A percentile compares a stretch with the other conserved stretches of the same genome.
Evolutionary conservation across 2,113 vertebrate species (phyloP).

Genomic region (Ciconia stormi): DNA sequence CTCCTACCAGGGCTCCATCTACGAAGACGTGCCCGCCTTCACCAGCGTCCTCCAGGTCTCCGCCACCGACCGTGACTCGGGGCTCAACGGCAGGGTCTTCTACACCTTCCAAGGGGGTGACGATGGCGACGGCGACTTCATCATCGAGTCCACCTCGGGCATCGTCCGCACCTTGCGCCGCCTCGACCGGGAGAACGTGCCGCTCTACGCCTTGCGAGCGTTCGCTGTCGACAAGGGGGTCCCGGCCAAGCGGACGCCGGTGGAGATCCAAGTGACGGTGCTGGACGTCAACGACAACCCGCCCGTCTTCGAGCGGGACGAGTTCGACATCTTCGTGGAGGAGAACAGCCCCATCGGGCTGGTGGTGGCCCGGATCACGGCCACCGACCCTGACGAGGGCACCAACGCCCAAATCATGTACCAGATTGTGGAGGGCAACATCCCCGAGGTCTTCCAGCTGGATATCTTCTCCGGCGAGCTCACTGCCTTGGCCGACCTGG

Average conservation of each 20-base stretch:
- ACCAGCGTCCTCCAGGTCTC: slow-evolving; percentile 94
- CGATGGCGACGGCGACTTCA: slow-evolving; percentile 93
- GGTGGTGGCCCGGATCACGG: slow-evolving; percentile 88
- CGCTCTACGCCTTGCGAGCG: slow-evolving; percentile 82
- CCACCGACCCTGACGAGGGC: slow-evolving; percentile 93
- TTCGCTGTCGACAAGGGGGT: slow-evolving; percentile 91
- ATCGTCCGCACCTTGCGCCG: slow-evolving; percentile 89
- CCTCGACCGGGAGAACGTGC: slow-evolving; percentile 91
- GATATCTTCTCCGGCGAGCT: slow-evolving; percentile 97
- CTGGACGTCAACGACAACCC: slow-evolving; percentile 96
- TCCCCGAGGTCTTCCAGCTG: slow-evolving; percentile 94
- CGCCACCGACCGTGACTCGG: slow-evolving; percentile 89
- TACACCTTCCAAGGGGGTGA: slow-evolving; percentile 95
- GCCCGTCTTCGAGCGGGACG: slow-evolving; percentile 89
- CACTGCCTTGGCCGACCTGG: slow-evolving; percentile 88
- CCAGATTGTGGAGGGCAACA: slow-evolving; percentile 97
- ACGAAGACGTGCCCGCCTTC: slow-evolving; percentile 90
- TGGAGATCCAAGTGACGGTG: slow-evolving; percentile 87
- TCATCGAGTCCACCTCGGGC: slow-evolving; percentile 93
- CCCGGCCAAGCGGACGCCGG: slow-evolving; percentile 81
- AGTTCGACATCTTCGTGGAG: slow-evolving; percentile 93
- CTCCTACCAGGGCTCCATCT: slow-evolving; percentile 86
- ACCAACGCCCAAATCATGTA: slow-evolving; percentile 98
- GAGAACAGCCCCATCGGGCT: slow-evolving; percentile 96
- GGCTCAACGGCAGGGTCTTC: slow-evolving; percentile 90